Evolutionary conservation across 1,140 invertebrate genomes (phyloP).

Genomic region (Drosophila lowei): DNA sequence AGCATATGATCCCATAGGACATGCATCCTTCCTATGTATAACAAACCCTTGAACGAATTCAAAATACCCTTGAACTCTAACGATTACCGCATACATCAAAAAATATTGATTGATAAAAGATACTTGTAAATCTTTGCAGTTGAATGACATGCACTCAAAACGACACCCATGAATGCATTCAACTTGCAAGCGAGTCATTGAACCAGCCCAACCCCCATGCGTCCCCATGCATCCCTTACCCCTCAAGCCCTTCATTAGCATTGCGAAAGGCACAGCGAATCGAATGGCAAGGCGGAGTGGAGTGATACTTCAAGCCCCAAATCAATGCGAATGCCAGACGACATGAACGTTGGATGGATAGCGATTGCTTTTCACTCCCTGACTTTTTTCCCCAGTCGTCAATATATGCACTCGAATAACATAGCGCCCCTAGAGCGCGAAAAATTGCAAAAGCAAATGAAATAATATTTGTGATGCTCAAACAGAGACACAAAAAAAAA

Average conservation of each 20-base stretch:
- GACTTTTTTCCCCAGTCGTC: slow-evolving; percentile 1
- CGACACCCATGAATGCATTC: not conserved
- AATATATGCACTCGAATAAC: slow-evolving; percentile 39
- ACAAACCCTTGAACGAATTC: not conserved
- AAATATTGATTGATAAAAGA: not conserved
- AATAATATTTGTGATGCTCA: slow-evolving; percentile 46
- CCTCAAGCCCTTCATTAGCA: slow-evolving; percentile 21
- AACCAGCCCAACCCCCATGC: not conserved
- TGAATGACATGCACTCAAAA: slow-evolving; percentile 1
- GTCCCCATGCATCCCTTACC: not conserved
- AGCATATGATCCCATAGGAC: not conserved
- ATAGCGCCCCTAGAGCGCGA: slow-evolving; percentile 14
- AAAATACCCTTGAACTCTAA: not conserved
- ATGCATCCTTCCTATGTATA: not conserved
- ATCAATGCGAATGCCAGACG: slow-evolving; percentile 9
- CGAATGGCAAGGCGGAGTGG: too few relatives aligned
- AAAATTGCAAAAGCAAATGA: slow-evolving; percentile 34
- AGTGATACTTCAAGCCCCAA: slow-evolving; percentile 9
- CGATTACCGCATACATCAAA: not conserved
- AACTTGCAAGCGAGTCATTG: not conserved
- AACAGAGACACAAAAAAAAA: slow-evolving; percentile 13
- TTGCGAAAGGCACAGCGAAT: slow-evolving; percentile 1
- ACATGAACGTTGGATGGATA: not conserved
- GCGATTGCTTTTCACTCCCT: slow-evolving; percentile 15
- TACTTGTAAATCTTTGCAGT: not conserved